phyloP scores from a whole-genome alignment of 2,888 invertebrate genomes.

The Junonia oenone region DNA sequence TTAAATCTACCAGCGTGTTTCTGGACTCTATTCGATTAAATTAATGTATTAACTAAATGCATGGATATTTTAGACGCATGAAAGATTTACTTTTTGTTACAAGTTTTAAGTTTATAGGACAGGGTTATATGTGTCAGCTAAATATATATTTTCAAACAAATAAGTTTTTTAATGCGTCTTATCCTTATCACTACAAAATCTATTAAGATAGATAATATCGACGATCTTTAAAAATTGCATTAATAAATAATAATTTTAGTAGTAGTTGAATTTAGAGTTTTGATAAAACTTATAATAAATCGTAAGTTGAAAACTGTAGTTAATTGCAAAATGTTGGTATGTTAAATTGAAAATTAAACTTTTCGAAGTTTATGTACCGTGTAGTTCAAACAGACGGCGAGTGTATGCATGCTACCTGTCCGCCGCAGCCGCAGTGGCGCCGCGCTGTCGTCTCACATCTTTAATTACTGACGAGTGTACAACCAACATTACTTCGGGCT shows the following conservation, averaged over 20 bases:
- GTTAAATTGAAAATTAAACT: background rate
- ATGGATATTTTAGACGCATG: background rate
- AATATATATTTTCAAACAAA: too few species aligned
- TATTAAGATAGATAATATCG: too few species aligned
- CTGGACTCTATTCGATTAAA: background rate
- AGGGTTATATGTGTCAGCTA: too few species aligned
- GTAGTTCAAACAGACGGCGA: constrained; percentile 3
- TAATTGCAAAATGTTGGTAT: background rate
- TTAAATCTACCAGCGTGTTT: background rate
- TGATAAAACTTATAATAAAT: background rate
- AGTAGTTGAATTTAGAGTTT: too few species aligned
- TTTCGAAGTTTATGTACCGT: background rate
- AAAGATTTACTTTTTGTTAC: background rate
- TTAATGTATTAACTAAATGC: background rate
- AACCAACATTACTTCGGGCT: constrained; percentile 17
- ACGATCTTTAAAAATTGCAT: too few species aligned
- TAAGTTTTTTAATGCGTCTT: too few species aligned
- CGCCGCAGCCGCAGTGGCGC: constrained; percentile 37
- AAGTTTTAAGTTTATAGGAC: too few species aligned
- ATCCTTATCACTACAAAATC: too few species aligned
- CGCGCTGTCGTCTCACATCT: constrained; percentile 45
- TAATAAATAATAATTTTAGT: too few species aligned
- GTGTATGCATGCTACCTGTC: constrained; percentile 12
- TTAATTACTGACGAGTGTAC: constrained; percentile 44
- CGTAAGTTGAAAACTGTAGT: background rate